These are phyloP conservation scores for Drosophila parabipectinata DNA, from an alignment of 1,140 invertebrate species.

Conservation along the genomic window DNA sequence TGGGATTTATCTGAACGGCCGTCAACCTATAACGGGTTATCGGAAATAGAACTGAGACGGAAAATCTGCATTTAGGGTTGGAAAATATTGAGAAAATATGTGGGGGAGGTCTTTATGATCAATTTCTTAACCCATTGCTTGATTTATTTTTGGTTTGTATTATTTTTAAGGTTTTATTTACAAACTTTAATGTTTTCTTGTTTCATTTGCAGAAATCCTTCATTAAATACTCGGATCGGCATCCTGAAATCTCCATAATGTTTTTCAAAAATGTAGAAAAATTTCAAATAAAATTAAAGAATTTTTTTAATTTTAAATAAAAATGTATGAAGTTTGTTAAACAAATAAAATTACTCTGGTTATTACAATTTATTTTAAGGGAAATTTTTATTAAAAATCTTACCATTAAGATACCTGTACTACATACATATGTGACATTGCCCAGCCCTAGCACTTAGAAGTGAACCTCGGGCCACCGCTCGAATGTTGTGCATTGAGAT, in stretches of 20 bases:
- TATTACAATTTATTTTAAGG: no score
- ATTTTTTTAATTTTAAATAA: background rate
- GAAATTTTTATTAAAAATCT: no score
- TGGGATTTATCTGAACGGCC: conserved; percentile 25
- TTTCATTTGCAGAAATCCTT: background rate
- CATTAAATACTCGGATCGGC: background rate
- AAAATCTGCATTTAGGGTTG: conserved; percentile 41
- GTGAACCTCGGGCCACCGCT: conserved; percentile 27
- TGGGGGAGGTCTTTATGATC: background rate
- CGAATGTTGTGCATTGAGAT: conserved; percentile 60
- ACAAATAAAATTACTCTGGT: background rate
- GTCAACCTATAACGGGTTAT: conserved; percentile 53
- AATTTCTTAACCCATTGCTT: background rate
- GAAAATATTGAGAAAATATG: background rate
- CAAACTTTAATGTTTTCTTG: background rate
- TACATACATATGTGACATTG: background rate
- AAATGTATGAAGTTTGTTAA: conserved; percentile 1
- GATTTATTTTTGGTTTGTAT: background rate
- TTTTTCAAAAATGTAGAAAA: no score
- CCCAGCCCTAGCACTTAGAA: conserved; percentile 63
- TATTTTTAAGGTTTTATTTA: background rate
- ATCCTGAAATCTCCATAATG: background rate
- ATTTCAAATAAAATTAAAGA: background rate
- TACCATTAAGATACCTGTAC: background rate
- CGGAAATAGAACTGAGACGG: conserved; percentile 33